Evolutionary conservation across 2,113 vertebrate species (phyloP).

Genomic region (Mionectes macconnelli): DNA sequence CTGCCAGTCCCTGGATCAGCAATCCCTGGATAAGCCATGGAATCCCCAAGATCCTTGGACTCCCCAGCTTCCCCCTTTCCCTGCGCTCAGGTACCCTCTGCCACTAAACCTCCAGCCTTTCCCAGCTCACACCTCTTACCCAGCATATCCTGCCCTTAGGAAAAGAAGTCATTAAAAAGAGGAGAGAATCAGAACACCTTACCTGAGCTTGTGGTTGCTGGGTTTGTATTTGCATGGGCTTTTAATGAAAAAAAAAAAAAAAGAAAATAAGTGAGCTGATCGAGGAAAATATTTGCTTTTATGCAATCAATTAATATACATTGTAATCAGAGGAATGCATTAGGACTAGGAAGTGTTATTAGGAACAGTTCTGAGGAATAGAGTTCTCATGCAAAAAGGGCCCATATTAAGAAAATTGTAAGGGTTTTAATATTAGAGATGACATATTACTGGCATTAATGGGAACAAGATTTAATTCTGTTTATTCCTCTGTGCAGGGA

Average conservation of each 20-base stretch:
- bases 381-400: neutral
- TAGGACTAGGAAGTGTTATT: neutral
- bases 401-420: fast-evolving
- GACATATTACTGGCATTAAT: neutral
- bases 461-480: neutral
- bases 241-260: neutral
- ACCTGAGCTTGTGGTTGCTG: neutral
- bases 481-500: neutral
- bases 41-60: neutral
- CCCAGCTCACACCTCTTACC: neutral
- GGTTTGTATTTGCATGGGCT: neutral
- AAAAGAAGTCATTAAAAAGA: neutral
- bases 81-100: neutral
- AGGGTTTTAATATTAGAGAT: neutral
- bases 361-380: neutral
- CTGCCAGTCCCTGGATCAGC: neutral
- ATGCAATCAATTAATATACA: neutral
- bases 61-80: neutral
- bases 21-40: neutral
- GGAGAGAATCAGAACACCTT: neutral
- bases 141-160: neutral
- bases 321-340: neutral
- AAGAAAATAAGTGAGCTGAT: neutral
- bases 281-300: neutral
- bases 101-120: neutral